phyloP scores from a whole-genome alignment of 2,113 vertebrate genomes.

The Motacilla alba region DNA sequence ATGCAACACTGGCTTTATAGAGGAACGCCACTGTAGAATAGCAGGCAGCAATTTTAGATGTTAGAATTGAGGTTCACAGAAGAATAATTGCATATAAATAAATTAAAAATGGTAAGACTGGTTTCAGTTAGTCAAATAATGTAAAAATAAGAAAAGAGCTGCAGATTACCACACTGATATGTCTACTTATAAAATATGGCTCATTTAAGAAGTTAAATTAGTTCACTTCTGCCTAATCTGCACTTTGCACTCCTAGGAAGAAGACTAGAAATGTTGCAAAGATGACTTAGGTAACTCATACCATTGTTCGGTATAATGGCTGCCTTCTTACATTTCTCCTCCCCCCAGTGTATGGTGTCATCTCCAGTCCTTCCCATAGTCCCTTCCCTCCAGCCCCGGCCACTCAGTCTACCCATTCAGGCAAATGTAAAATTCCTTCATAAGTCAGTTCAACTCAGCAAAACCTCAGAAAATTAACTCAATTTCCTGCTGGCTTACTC shows the following conservation, averaged over 20 bases:
- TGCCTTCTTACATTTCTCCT: background rate
- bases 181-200: background rate
- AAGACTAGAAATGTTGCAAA: background rate
- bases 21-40: background rate
- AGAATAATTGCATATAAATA: background rate
- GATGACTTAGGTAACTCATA: background rate
- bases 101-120: background rate
- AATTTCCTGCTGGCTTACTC: background rate
- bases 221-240: background rate
- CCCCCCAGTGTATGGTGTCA: rapidly evolving
- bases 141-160: background rate
- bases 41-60: background rate
- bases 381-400: background rate
- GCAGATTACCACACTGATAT: background rate
- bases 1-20: background rate
- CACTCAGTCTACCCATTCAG: background rate
- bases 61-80: background rate
- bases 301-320: background rate
- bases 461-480: background rate
- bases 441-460: background rate
- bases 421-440: background rate
- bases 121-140: background rate
- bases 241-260: background rate
- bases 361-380: background rate
- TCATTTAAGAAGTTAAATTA: background rate